phyloP scores from a whole-genome alignment of 1,140 invertebrate species.

The Lasioglossum baleicum region DNA sequence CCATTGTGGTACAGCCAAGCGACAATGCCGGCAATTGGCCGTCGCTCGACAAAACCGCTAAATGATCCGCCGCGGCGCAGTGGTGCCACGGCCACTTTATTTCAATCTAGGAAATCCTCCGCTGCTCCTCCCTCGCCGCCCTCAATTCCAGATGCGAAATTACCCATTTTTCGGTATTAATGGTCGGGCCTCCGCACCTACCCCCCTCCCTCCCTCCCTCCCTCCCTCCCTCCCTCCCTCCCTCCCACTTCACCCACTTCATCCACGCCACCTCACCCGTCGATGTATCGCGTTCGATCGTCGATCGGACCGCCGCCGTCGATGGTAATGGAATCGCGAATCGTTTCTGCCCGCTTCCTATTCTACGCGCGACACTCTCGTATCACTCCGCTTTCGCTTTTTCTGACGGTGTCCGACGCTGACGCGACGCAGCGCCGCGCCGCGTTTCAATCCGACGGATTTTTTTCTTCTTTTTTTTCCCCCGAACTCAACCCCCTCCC shows the following conservation, averaged over 20 bases:
- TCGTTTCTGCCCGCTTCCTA: constrained; percentile 47
- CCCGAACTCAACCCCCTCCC: background rate
- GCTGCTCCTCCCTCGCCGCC: constrained; percentile 41
- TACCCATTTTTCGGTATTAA: constrained; percentile 78
- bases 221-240: background rate
- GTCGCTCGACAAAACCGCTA: constrained; percentile 81
- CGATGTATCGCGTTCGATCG: constrained; percentile 57
- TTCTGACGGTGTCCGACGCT: background rate
- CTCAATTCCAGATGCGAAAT: constrained; percentile 75
- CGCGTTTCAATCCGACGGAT: background rate
- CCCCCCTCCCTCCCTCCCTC: background rate
- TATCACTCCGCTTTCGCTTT: constrained; percentile 33
- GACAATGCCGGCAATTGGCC: constrained; percentile 81
- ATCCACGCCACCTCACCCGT: background rate
- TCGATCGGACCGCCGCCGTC: constrained; percentile 30
- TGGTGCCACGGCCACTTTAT: constrained; percentile 79
- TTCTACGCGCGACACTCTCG: background rate
- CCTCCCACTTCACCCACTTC: no score
- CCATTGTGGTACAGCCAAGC: constrained; percentile 80
- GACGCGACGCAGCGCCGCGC: background rate
- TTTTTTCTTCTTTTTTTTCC: background rate
- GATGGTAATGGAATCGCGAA: constrained; percentile 60
- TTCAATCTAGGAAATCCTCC: constrained; percentile 79
- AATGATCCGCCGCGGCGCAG: constrained; percentile 78
- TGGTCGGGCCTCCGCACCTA: constrained; percentile 45